Evolutionary conservation across 1,140 invertebrate species (phyloP), one percentile per base, ranked within the genome.

Genomic region (Papilio xuthus): DNA sequence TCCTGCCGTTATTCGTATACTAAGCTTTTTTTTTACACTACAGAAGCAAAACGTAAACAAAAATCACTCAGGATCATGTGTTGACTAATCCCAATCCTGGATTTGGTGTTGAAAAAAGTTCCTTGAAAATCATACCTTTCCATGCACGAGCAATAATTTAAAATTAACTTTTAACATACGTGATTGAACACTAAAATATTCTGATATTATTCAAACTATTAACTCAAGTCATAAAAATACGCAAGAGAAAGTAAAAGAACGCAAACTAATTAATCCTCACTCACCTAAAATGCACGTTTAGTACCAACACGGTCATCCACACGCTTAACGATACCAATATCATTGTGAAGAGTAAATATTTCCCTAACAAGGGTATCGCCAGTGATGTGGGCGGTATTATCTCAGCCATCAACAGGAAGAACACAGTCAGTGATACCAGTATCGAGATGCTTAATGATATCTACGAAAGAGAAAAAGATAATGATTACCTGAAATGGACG

Each of bases 201-300:
- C 28, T 13, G 10, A 67, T 67, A 8, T 23, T 15, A 23, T 67
- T 18, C 20, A n/a, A 70, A 26, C 23, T 23, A 32, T n/a, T 32
- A 28, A 67, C n/a, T 44, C 47, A 72, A 72, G 18, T 26, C 41
- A 23, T 71, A 42, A 73, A 75, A 80, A 73, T 20, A 80, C 15
- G 9, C n/a, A 71, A 71, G 23, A 32, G 18, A 63, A 67, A 67
- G 26, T 71, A 73, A 42, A 77, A 63, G 42, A 63, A 70, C 79
- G 72, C 79, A 81, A 37, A 79, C 74, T 76, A 75, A 41, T 41
- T 28, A 41, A 70, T 15, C 63, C 50, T 32, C 75, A 95, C 94
- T 95, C 96, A 99, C 97, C 99, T 97, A 94, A 99, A 99, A 93
- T 99, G 98, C 69, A 99, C 97, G 93, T 99, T 99, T 77, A 99